These are phyloP conservation scores for Prinia subflava DNA, from an alignment of 2,113 vertebrate species.

Conservation along the genomic window DNA sequence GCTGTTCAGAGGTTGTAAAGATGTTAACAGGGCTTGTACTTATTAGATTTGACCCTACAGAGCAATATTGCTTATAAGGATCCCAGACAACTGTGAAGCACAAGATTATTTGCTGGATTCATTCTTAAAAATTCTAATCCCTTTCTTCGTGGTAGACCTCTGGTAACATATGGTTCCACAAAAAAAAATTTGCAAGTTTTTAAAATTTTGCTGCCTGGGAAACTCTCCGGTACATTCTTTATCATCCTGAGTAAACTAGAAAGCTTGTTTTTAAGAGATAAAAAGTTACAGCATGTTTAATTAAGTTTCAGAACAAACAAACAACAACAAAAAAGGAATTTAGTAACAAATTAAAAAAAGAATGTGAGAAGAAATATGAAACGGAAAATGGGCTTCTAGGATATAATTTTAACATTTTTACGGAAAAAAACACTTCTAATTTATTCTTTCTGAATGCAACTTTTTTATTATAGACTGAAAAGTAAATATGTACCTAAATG, in stretches of 20 bases:
- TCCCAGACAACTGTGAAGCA: background rate
- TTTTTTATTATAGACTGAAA: background rate
- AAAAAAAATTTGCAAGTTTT: background rate
- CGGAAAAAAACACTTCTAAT: background rate
- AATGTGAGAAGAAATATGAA: background rate
- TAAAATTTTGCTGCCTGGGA: background rate
- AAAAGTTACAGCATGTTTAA: background rate
- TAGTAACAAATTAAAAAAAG: background rate
- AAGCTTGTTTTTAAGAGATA: background rate
- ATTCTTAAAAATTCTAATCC: background rate
- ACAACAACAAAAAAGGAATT: background rate
- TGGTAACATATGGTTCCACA: background rate
- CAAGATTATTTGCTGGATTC: background rate
- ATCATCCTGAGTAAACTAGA: background rate
- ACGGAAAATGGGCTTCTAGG: background rate
- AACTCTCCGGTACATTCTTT: background rate
- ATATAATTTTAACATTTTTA: background rate
- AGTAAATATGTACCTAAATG: background rate
- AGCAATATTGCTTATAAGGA: background rate
- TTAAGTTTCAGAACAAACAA: background rate
- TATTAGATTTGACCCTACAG: background rate
- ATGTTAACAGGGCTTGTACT: background rate
- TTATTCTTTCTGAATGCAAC: background rate
- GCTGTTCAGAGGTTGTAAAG: background rate
- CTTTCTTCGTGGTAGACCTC: background rate